Evolutionary conservation across 1,140 invertebrate genomes (phyloP).

Genomic region (Hyles vespertilio): DNA sequence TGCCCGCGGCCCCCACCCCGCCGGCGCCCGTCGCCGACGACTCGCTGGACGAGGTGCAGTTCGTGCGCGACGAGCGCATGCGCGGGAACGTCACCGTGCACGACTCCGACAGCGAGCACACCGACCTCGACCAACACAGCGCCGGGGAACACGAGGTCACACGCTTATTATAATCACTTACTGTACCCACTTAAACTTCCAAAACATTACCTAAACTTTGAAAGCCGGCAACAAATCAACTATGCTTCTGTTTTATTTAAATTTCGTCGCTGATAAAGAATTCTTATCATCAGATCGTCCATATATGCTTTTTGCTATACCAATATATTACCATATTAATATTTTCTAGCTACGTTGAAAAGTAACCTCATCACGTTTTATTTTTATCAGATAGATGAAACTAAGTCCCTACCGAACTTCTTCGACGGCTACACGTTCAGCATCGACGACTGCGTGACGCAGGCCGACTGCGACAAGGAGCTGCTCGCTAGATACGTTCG

Average conservation of each 20-base stretch:
- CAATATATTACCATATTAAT: no score
- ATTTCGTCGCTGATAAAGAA: no score
- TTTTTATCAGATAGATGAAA: conserved; percentile 4
- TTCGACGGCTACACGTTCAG: conserved; percentile 39
- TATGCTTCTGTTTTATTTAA: no score
- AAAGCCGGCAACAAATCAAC: no score
- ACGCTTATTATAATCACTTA: no score
- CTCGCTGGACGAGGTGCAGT: conserved; percentile 21
- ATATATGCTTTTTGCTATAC: no score
- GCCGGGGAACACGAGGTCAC: not conserved
- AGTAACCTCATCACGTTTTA: no score
- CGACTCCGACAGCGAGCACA: conserved; percentile 10
- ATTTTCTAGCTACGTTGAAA: no score
- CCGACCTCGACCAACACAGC: conserved; percentile 1
- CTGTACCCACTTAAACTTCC: no score
- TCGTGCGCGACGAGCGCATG: conserved; percentile 36
- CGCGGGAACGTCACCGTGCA: conserved; percentile 20
- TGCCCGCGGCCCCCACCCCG: not conserved
- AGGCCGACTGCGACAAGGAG: conserved; percentile 7
- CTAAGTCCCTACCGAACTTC: conserved; percentile 30
- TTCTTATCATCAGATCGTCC: no score
- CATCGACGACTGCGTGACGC: conserved; percentile 14
- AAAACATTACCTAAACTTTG: no score
- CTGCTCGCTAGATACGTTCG: conserved; percentile 40
- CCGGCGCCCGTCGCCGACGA: not conserved